A percentile compares a stretch with the other conserved stretches of the same genome.
These are phyloP conservation scores for Dendroctonus valens DNA, from an alignment of 1,140 invertebrate species.

Conservation along the genomic window DNA sequence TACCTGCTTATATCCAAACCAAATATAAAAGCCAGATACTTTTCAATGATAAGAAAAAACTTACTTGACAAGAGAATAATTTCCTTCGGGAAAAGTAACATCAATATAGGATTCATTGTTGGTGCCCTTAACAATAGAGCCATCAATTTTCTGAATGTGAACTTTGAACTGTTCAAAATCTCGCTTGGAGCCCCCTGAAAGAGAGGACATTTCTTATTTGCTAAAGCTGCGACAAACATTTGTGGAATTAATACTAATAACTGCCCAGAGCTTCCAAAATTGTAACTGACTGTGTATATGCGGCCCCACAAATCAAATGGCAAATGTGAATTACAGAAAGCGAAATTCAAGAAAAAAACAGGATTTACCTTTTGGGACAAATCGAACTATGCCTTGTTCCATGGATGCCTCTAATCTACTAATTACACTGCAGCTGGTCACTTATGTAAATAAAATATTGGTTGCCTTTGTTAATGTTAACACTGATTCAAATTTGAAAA, in stretches of 20 bases:
- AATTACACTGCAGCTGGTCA: neutral
- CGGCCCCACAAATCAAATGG: too few relatives aligned
- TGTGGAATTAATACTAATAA: too few relatives aligned
- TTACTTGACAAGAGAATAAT: slow-evolving; percentile 43
- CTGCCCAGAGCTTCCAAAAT: too few relatives aligned
- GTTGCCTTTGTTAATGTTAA: too few relatives aligned
- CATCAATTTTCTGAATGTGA: slow-evolving; percentile 45
- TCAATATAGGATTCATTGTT: slow-evolving; percentile 39
- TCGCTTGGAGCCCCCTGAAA: slow-evolving; percentile 37
- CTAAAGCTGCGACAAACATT: too few relatives aligned
- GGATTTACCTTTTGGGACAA: slow-evolving; percentile 37
- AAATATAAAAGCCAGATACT: too few relatives aligned
- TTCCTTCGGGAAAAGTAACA: slow-evolving; percentile 44
- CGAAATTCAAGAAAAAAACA: neutral
- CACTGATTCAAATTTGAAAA: too few relatives aligned
- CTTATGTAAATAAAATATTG: slow-evolving; percentile 1
- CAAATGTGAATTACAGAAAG: too few relatives aligned
- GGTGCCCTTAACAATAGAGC: slow-evolving; percentile 38
- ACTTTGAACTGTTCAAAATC: slow-evolving; percentile 40
- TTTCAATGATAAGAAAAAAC: slow-evolving; percentile 8
- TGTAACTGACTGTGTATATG: too few relatives aligned
- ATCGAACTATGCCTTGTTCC: slow-evolving; percentile 35
- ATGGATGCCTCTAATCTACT: slow-evolving; percentile 10
- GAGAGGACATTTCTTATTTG: neutral
- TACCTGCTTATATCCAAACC: too few relatives aligned